Evolutionary conservation across 2,888 invertebrate genomes (phyloP), one percentile per base, ranked within the genome.

Genomic region (Ornithoptera priamus): DNA sequence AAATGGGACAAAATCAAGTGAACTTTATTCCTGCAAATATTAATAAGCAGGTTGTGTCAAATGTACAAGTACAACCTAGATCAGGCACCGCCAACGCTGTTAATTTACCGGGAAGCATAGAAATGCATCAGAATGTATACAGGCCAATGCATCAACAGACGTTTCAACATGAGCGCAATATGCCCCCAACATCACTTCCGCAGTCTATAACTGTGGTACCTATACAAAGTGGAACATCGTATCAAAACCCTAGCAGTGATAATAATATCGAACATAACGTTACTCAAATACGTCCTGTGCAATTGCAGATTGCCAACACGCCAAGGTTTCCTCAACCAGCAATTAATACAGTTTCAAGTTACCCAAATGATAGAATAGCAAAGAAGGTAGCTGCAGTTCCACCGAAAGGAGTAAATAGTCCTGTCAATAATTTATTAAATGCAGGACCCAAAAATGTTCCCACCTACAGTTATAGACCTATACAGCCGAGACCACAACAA

Each of bases 401-500:
- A 18, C 60, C 70, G 62, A 78, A 78, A 71, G 70, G 67, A 57
- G 67, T 22, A 15, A 22, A 60, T 46, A 72, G 75, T 17, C 71
- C 77, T n/a, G 71, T 75, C 18, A 79, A 75, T 63, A 75, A 75
- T 8, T 75, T 75, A 36, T 70, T 75, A 39, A 79, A 76, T 67
- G 74, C 76, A 1, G 76, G 73, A 67, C 74, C 78, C 1, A 78
- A 81, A 71, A 78, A 76, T 62, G 73, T 77, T 10, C 85, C 80
- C 68, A 78, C 78, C 17, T 84, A 81, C 62, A 73, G 80, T 12
- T 84, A 82, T 61, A 81, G 83, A 74, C 85, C 86, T 5, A 86
- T 89, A 65, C 86, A 87, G 65, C 88, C 89, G 0, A 83, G 86
- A 71, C 81, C 86, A 1, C 76, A 83, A 22, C 74, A 75, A 65